These are phyloP conservation scores for Zaprionus bogoriensis DNA, from an alignment of 2,888 invertebrate genomes.

Conservation along the genomic window DNA sequence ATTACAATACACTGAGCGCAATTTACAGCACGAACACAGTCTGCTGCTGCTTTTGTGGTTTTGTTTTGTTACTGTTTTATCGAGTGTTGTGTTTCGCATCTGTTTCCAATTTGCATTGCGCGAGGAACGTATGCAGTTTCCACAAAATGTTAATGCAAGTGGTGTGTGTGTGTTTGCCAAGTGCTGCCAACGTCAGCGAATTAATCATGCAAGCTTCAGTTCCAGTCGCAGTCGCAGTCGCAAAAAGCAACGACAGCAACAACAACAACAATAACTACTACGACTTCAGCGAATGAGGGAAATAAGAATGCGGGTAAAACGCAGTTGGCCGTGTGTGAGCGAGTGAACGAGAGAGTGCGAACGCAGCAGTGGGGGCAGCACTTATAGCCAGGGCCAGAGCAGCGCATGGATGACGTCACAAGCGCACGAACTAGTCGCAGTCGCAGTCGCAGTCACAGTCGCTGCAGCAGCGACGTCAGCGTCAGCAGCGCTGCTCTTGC, in stretches of 20 bases:
- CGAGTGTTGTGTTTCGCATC: constrained; percentile 32
- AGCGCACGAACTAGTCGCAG: constrained; percentile 27
- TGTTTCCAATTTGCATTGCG: constrained; percentile 51
- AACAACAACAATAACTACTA: constrained; percentile 28
- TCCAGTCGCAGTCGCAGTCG: constrained; percentile 13
- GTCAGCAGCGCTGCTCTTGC: constrained; percentile 39
- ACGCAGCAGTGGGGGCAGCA: constrained; percentile 22
- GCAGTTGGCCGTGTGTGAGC: constrained; percentile 42
- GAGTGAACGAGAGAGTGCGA: not conserved
- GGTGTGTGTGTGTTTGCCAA: constrained; percentile 29
- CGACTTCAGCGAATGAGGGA: constrained; percentile 35
- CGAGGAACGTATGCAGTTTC: constrained; percentile 26
- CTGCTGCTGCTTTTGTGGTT: constrained; percentile 29
- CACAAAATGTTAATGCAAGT: constrained; percentile 49
- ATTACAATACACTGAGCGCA: constrained; percentile 47
- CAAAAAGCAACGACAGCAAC: constrained; percentile 10
- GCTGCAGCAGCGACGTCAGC: no score
- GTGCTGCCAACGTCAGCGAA: constrained; percentile 68
- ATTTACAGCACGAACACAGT: constrained; percentile 63
- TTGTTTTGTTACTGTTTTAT: constrained; percentile 15
- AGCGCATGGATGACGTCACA: constrained; percentile 65
- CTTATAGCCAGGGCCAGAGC: constrained; percentile 64
- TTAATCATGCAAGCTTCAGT: constrained; percentile 72
- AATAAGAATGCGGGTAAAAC: constrained; percentile 61
- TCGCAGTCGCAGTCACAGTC: not conserved